Conservation (phyloP, 2,113 vertebrate genomes). For the Haemorhous mexicanus region DNA sequence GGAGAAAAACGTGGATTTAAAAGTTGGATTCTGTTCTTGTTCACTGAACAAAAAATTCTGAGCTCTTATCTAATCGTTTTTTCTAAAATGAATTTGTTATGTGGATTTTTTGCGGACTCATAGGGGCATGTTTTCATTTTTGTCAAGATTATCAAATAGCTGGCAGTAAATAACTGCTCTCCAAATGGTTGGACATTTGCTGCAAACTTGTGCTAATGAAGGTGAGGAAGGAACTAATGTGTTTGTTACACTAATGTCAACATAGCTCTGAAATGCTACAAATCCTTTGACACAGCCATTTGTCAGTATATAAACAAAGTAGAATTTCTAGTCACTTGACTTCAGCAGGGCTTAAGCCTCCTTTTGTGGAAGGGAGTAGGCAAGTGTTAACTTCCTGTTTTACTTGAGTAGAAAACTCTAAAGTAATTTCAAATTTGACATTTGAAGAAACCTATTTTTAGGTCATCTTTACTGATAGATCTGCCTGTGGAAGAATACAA, state of each 20-base stretch:
- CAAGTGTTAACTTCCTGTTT: neutral
- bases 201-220: slow-evolving; percentile 45
- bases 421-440: neutral
- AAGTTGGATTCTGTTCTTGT: neutral
- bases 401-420: neutral
- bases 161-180: slow-evolving; percentile 51
- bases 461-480: neutral
- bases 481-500: neutral
- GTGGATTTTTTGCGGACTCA: slow-evolving; percentile 9
- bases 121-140: slow-evolving; percentile 37
- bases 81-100: slow-evolving; percentile 14
- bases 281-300: slow-evolving; percentile 37
- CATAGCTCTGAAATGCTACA: slow-evolving; percentile 25
- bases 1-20: neutral
- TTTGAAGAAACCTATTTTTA: neutral
- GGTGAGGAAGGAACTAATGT: slow-evolving; percentile 34
- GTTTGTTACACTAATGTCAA: slow-evolving; percentile 57
- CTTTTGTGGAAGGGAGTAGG: neutral
- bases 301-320: slow-evolving; percentile 57
- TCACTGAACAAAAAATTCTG: neutral
- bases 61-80: slow-evolving; percentile 16
- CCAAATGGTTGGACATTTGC: slow-evolving; percentile 64
- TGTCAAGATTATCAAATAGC: slow-evolving; percentile 53
- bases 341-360: neutral
- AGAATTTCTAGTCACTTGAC: slow-evolving; percentile 3